Percentiles rank a stretch among this genome's conserved stretches.
Conservation (phyloP, 1,140 invertebrate species). For the Chrysoperla carnea region DNA sequence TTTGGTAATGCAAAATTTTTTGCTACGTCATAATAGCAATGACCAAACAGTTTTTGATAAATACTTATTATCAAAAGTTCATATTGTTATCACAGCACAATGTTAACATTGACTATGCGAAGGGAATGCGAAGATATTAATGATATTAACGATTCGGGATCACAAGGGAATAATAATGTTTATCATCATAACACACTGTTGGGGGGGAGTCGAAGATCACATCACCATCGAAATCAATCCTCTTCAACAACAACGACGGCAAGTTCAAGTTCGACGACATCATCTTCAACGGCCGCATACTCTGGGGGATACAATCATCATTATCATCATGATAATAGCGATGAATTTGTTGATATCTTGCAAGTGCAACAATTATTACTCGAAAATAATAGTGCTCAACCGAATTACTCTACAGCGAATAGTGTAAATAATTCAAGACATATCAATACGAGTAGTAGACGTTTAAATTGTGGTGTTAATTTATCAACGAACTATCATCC, state of each 20-base stretch:
- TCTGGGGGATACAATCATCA: not conserved
- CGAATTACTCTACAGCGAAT: slow-evolving; percentile 5
- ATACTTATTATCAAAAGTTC: no score
- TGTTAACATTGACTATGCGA: slow-evolving; percentile 21
- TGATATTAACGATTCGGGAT: slow-evolving; percentile 3
- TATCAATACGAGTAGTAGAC: slow-evolving; percentile 4
- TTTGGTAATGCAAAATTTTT: no score
- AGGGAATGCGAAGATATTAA: slow-evolving; percentile 15
- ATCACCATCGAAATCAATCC: not conserved
- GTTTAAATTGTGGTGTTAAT: not conserved
- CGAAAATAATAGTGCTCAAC: slow-evolving; percentile 20
- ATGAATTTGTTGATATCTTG: slow-evolving; percentile 40
- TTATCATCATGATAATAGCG: slow-evolving; percentile 9
- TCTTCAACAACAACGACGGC: slow-evolving; percentile 10
- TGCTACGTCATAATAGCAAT: no score
- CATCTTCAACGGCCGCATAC: slow-evolving; percentile 3
- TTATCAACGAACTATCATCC: slow-evolving; percentile 4
- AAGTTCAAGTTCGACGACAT: not conserved
- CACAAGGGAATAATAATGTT: not conserved
- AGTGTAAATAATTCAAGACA: no score
- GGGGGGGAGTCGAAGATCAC: slow-evolving; percentile 2
- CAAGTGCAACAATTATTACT: slow-evolving; percentile 37
- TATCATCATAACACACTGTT: not conserved
- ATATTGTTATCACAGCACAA: slow-evolving; percentile 9
- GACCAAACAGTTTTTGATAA: no score